A percentile compares a stretch with the other conserved stretches of the same genome.
Evolutionary conservation across 2,797 vertebrate species (phyloP).

Genomic region (Leptoclinus maculatus): DNA sequence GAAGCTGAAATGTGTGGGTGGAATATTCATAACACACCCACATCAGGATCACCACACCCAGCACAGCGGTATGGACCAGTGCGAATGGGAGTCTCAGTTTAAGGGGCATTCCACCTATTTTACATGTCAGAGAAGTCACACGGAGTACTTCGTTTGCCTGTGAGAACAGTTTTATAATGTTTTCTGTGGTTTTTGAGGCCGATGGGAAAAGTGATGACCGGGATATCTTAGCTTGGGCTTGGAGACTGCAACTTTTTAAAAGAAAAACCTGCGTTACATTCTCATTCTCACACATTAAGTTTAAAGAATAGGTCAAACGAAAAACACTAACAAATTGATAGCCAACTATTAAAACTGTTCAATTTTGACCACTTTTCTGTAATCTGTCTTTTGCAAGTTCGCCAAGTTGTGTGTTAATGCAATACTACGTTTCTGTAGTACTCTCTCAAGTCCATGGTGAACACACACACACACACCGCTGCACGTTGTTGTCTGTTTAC

Average conservation of each 20-base stretch:
- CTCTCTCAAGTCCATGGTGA: not conserved
- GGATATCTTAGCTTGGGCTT: slow-evolving; percentile 12
- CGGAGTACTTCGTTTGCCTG: slow-evolving; percentile 35
- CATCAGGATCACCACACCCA: slow-evolving; percentile 50
- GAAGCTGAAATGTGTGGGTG: slow-evolving; percentile 31
- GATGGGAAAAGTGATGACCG: slow-evolving; percentile 52
- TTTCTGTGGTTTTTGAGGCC: slow-evolving; percentile 46
- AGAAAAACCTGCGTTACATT: not conserved
- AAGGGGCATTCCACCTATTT: slow-evolving; percentile 58
- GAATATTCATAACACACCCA: slow-evolving; percentile 48
- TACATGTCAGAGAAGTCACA: slow-evolving; percentile 49
- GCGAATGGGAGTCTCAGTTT: slow-evolving; percentile 28
- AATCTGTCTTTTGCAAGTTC: not conserved
- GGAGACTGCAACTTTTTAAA: slow-evolving; percentile 21
- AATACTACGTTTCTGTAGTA: not conserved
- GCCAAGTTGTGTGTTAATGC: not conserved
- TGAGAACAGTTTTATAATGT: slow-evolving; percentile 50
- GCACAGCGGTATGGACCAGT: not conserved
- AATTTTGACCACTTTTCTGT: not conserved
- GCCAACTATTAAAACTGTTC: not conserved
- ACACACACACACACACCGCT: not conserved
- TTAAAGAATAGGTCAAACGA: not conserved
- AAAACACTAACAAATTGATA: not conserved
- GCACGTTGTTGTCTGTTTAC: not conserved
- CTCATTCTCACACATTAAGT: not conserved